Evolutionary conservation across 2,888 invertebrate genomes (phyloP).

Genomic region (Pterostichus niger): DNA sequence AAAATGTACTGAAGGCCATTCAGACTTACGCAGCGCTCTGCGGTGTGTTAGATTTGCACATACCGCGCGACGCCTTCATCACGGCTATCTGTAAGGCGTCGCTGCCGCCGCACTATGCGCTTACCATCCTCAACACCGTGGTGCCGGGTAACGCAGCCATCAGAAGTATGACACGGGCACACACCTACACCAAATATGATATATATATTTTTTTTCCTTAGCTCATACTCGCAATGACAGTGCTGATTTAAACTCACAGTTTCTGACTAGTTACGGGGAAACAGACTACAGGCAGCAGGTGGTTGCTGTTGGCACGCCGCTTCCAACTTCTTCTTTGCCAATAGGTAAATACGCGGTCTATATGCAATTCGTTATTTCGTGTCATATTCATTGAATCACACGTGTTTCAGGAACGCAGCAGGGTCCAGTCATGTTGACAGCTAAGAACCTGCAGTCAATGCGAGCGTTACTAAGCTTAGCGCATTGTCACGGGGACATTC

Average conservation of each 20-base stretch:
- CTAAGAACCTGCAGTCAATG: constrained; percentile 98
- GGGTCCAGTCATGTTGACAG: constrained; percentile 97
- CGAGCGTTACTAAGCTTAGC: constrained; percentile 93
- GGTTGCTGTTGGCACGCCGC: constrained; percentile 97
- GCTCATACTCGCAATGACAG: constrained; percentile 78
- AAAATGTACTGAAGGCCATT: constrained; percentile 94
- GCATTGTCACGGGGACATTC: constrained; percentile 93
- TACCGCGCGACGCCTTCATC: constrained; percentile 95
- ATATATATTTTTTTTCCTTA: constrained; percentile 69
- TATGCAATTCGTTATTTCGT: too few species aligned
- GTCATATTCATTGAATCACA: too few species aligned
- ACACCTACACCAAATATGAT: constrained; percentile 9
- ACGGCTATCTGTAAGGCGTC: constrained; percentile 98
- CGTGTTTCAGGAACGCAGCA: constrained; percentile 84
- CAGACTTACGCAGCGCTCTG: constrained; percentile 94
- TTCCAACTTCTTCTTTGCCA: constrained; percentile 90
- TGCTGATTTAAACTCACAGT: constrained; percentile 79
- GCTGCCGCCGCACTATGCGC: constrained; percentile 95
- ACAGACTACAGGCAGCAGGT: constrained; percentile 95
- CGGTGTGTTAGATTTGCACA: constrained; percentile 88
- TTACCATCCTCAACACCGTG: constrained; percentile 88
- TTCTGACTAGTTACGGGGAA: constrained; percentile 80
- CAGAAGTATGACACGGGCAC: constrained; percentile 41
- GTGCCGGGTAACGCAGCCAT: constrained; percentile 79
- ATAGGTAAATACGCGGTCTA: constrained; percentile 77